phyloP scores from a whole-genome alignment of 2,797 vertebrate genomes.

The Aulostomus chinensis region DNA sequence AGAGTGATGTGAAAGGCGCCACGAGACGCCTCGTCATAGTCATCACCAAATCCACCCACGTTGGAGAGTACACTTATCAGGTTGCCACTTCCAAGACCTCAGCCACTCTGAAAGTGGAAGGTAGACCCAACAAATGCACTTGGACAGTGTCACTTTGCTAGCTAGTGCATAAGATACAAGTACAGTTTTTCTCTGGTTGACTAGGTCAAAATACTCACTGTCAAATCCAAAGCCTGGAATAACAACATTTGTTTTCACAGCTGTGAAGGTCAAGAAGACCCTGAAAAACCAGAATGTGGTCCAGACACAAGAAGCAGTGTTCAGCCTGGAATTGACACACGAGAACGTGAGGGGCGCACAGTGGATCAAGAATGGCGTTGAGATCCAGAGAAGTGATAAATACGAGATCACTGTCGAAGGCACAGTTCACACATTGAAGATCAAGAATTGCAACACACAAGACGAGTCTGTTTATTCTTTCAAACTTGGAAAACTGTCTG shows the following conservation, averaged over 20 bases:
- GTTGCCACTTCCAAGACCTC: slow-evolving; percentile 95
- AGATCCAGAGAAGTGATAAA: slow-evolving; percentile 86
- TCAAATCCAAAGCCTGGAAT: too few species aligned
- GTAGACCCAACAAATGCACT: slow-evolving; percentile 82
- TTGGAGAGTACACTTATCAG: slow-evolving; percentile 95
- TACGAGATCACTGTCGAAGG: slow-evolving; percentile 88
- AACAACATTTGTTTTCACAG: slow-evolving; percentile 63
- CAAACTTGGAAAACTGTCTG: slow-evolving; percentile 93
- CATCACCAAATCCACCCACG: slow-evolving; percentile 86
- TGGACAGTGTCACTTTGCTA: too few species aligned
- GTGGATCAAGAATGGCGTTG: slow-evolving; percentile 96
- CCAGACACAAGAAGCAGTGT: slow-evolving; percentile 92
- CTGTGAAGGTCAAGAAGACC: slow-evolving; percentile 97
- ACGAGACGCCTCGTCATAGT: slow-evolving; percentile 87
- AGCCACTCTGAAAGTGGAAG: slow-evolving; percentile 92
- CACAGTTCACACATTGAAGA: slow-evolving; percentile 84
- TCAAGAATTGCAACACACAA: slow-evolving; percentile 85
- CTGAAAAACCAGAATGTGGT: slow-evolving; percentile 94
- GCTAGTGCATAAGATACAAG: too few species aligned
- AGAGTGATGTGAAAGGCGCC: slow-evolving; percentile 80
- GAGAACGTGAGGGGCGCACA: slow-evolving; percentile 89
- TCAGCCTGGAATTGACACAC: slow-evolving; percentile 93
- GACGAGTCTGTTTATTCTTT: slow-evolving; percentile 97
- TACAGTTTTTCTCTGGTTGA: too few species aligned
- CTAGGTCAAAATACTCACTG: too few species aligned